Evolutionary conservation across 2,888 invertebrate genomes (phyloP).

Genomic region (Theretra japonica): DNA sequence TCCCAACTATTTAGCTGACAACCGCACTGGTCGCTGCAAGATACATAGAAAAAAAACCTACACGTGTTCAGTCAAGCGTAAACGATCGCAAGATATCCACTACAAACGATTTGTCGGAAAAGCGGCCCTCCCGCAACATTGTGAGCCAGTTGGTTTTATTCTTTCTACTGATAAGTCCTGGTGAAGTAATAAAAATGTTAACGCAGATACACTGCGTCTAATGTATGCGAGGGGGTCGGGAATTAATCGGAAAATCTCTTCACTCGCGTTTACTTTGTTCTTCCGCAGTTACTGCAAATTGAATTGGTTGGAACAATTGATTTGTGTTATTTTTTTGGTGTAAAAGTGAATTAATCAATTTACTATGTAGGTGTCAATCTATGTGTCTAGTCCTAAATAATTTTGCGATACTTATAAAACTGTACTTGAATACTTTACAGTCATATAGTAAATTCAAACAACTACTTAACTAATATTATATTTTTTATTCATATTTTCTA

Average conservation of each 20-base stretch:
- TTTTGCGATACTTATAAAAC: no score
- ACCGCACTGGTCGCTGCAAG: not conserved
- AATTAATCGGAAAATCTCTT: conserved; percentile 61
- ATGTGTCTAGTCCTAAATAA: no score
- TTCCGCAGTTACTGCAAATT: conserved; percentile 57
- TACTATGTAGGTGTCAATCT: no score
- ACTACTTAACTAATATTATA: no score
- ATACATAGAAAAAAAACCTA: not conserved
- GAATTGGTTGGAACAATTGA: conserved; percentile 61
- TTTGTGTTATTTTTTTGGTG: conserved; percentile 39
- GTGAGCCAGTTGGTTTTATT: conserved; percentile 28
- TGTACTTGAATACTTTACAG: no score
- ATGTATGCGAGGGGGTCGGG: conserved; percentile 78
- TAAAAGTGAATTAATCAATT: not conserved
- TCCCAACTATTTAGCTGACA: not conserved
- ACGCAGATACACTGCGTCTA: conserved; percentile 80
- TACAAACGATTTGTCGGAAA: not conserved
- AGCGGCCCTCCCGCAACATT: conserved; percentile 5
- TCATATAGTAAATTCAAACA: no score
- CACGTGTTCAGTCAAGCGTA: not conserved
- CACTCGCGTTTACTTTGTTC: conserved; percentile 43
- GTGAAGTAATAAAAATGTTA: conserved; percentile 80
- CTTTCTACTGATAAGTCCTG: conserved; percentile 26
- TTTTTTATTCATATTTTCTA: no score
- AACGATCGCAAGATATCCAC: not conserved